These are phyloP conservation scores for Odontesthes bonariensis DNA, from an alignment of 2,113 vertebrate genomes.

Conservation along the genomic window DNA sequence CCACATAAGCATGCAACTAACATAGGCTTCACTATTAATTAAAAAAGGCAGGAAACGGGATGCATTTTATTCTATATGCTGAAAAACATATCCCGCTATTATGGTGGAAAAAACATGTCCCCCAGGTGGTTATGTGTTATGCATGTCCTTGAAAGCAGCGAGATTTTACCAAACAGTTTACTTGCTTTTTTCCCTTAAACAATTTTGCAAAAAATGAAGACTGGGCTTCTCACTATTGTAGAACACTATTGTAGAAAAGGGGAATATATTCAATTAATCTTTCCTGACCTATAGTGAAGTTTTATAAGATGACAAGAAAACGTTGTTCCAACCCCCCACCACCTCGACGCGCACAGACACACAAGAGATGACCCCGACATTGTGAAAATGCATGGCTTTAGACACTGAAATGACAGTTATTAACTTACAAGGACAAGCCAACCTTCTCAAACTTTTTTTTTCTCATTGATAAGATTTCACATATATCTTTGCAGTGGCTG, in stretches of 20 bases:
- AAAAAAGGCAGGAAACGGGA: constrained; percentile 67
- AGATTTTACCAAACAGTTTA: constrained; percentile 71
- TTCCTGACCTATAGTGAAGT: constrained; percentile 59
- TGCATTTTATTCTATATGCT: constrained; percentile 62
- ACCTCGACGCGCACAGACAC: not conserved
- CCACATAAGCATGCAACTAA: constrained; percentile 79
- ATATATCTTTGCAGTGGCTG: constrained; percentile 9
- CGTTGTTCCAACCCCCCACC: constrained; percentile 25
- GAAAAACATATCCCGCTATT: constrained; percentile 56
- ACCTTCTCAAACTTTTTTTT: constrained; percentile 9
- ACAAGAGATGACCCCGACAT: not conserved
- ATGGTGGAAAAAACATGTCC: constrained; percentile 55
- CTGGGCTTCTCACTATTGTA: constrained; percentile 57
- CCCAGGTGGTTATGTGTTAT: constrained; percentile 75
- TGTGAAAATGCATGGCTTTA: constrained; percentile 12
- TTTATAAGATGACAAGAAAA: constrained; percentile 43
- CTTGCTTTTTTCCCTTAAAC: constrained; percentile 50
- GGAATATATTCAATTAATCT: constrained; percentile 67
- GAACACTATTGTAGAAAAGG: constrained; percentile 37
- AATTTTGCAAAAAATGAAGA: constrained; percentile 70
- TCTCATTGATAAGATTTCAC: constrained; percentile 16
- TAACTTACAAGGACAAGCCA: constrained; percentile 51
- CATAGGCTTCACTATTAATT: constrained; percentile 83
- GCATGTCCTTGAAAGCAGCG: constrained; percentile 81
- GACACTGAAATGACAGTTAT: constrained; percentile 41